Percentiles rank a stretch among this genome's conserved stretches.
phyloP scores from a whole-genome alignment of 2,888 invertebrate genomes.

The Sylvicola cinctus region DNA sequence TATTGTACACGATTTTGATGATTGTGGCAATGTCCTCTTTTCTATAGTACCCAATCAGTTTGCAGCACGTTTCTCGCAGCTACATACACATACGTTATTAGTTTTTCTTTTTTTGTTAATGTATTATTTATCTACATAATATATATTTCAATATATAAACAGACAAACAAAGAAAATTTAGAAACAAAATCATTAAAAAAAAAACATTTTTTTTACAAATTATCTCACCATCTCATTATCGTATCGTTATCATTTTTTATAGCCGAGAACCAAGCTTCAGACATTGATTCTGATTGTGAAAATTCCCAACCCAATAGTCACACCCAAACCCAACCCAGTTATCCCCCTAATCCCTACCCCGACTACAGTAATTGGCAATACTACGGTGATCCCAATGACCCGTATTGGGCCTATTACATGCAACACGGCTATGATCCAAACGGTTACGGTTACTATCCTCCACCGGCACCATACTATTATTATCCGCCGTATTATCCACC shows the following conservation, averaged over 20 bases:
- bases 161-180: too few species aligned
- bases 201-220: too few species aligned
- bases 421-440: conserved; percentile 9
- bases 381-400: conserved; percentile 7
- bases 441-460: conserved; percentile 5
- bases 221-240: too few species aligned
- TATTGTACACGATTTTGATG: too few species aligned
- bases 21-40: too few species aligned
- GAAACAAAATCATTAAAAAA: too few species aligned
- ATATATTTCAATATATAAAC: too few species aligned
- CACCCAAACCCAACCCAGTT: neutral
- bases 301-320: neutral
- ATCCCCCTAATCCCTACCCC: neutral
- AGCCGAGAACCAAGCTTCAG: conserved; percentile 25
- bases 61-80: too few species aligned
- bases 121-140: too few species aligned
- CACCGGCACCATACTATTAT: conserved; percentile 3
- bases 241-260: conserved; percentile 10
- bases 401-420: conserved; percentile 12
- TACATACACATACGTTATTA: too few species aligned
- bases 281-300: conserved; percentile 12
- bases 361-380: conserved; percentile 6
- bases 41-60: too few species aligned
- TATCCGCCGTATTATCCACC: conserved; percentile 5
- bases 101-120: too few species aligned